Percentiles rank a stretch among this genome's conserved stretches.
Evolutionary conservation across 2,113 vertebrate species (phyloP).

Genomic region (Miniopterus natalensis): DNA sequence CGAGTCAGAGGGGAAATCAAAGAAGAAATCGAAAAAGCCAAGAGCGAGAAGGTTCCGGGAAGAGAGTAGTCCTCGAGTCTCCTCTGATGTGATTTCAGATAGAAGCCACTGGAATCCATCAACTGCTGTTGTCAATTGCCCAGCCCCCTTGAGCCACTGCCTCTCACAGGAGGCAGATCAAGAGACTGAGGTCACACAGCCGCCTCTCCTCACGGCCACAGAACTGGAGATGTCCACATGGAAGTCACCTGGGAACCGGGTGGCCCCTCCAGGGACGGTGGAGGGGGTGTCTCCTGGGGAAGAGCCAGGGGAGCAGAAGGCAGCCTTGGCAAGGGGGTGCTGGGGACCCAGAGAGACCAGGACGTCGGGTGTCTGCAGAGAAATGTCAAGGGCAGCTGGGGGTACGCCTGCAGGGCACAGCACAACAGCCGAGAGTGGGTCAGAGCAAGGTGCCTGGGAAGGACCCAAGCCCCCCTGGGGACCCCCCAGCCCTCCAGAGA

Average conservation of each 20-base stretch:
- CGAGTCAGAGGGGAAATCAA: constrained; percentile 65
- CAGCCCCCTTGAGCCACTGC: background rate
- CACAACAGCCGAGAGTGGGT: background rate
- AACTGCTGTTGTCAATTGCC: constrained; percentile 24
- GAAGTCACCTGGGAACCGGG: accelerated
- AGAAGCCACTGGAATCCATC: constrained; percentile 83
- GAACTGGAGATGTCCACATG: background rate
- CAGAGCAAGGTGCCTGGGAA: accelerated
- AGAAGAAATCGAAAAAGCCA: constrained; percentile 76
- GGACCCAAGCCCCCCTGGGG: accelerated
- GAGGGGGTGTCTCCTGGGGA: background rate
- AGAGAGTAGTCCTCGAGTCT: constrained; percentile 60
- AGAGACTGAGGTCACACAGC: background rate
- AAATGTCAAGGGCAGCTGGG: background rate
- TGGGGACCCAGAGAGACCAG: constrained; percentile 51
- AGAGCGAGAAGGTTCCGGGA: constrained; percentile 62
- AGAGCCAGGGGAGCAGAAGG: accelerated
- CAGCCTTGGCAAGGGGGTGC: constrained; percentile 9
- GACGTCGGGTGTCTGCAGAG: background rate
- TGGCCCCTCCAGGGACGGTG: background rate
- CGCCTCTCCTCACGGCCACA: background rate
- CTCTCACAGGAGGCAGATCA: constrained; percentile 6
- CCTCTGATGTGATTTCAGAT: constrained; percentile 84
- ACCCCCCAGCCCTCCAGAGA: accelerated
- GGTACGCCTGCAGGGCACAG: background rate